These are phyloP conservation scores for Exephanes ischioxanthus DNA, from an alignment of 2,888 invertebrate genomes.

Conservation along the genomic window DNA sequence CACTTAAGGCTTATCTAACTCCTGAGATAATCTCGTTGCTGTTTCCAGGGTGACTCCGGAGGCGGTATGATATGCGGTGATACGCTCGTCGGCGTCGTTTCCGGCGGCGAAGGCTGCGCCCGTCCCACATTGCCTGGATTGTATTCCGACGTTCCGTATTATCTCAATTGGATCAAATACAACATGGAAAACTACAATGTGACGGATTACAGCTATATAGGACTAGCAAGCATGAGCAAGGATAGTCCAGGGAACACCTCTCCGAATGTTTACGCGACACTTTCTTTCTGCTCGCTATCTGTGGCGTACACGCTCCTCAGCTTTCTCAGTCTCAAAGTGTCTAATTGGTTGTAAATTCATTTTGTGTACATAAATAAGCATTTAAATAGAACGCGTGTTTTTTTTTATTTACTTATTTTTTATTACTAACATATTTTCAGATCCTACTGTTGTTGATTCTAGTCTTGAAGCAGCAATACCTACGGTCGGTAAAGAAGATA, in stretches of 20 bases:
- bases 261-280: neutral
- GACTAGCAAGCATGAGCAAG: neutral
- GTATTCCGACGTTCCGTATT: slow-evolving; percentile 77
- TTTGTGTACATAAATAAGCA: neutral
- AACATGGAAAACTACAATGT: slow-evolving; percentile 50
- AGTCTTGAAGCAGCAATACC: neutral
- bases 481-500: neutral
- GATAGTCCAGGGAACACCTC: neutral
- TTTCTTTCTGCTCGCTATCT: slow-evolving; percentile 1
- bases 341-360: slow-evolving; percentile 6
- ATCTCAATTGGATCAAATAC: slow-evolving; percentile 74
- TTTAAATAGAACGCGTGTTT: neutral
- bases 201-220: neutral
- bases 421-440: neutral
- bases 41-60: slow-evolving; percentile 81
- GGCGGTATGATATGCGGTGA: slow-evolving; percentile 79
- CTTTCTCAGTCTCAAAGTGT: slow-evolving; percentile 8
- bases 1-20: slow-evolving; percentile 14
- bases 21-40: slow-evolving; percentile 2
- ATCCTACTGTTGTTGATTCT: neutral
- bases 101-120: slow-evolving; percentile 80
- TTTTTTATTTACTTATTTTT: neutral
- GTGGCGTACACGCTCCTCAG: slow-evolving; percentile 7
- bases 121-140: slow-evolving; percentile 76
- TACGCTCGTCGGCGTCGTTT: slow-evolving; percentile 78